A percentile compares a stretch with the other conserved stretches of the same genome.
Evolutionary conservation across 2,797 vertebrate species (phyloP).

Genomic region (Oreonectes daqikongensis): DNA sequence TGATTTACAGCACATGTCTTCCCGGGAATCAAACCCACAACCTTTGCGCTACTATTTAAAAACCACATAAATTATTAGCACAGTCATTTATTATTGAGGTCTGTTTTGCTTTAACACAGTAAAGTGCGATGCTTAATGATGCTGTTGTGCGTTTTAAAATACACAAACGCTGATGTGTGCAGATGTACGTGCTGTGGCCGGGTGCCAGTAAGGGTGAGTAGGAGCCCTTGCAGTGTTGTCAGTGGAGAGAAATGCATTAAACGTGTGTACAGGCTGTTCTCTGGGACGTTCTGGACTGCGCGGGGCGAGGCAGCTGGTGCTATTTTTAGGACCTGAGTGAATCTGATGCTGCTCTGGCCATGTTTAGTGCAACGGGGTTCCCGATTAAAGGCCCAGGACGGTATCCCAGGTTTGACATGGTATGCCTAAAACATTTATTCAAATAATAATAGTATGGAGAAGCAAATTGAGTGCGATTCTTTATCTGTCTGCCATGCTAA

Average conservation of each 20-base stretch:
- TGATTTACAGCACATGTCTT: too few species aligned
- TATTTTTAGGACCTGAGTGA: constrained; percentile 59
- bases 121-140: neutral
- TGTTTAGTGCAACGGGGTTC: constrained; percentile 57
- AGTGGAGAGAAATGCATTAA: constrained; percentile 47
- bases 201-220: constrained; percentile 24
- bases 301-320: constrained; percentile 42
- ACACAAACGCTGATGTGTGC: constrained; percentile 8
- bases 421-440: neutral
- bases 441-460: too few species aligned
- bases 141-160: constrained; percentile 12
- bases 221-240: constrained; percentile 37
- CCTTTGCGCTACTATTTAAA: neutral
- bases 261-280: constrained; percentile 55
- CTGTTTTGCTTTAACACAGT: neutral
- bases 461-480: too few species aligned
- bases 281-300: constrained; percentile 49
- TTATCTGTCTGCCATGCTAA: neutral
- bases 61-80: neutral
- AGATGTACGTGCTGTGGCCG: neutral
- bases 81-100: neutral
- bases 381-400: constrained; percentile 9
- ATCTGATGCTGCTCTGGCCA: constrained; percentile 53
- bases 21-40: too few species aligned
- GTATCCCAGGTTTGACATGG: constrained; percentile 21